phyloP scores from a whole-genome alignment of 2,113 vertebrate genomes.

The Pseudonaja textilis region DNA sequence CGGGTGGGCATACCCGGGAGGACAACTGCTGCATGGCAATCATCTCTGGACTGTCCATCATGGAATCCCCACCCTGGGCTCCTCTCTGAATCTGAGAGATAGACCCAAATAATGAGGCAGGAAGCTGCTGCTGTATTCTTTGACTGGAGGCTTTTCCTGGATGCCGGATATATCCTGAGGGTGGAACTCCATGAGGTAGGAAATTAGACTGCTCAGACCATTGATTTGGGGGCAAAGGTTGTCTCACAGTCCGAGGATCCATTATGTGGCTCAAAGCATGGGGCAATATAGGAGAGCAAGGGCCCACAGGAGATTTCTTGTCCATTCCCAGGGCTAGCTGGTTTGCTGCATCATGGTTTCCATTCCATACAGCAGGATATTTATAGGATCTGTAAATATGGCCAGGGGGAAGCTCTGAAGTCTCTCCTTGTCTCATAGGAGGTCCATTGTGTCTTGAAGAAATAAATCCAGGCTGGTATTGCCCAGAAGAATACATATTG shows the following conservation, averaged over 20 bases:
- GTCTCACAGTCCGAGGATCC: conserved; percentile 76
- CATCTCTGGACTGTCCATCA: conserved; percentile 99
- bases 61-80: conserved; percentile 82
- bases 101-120: conserved; percentile 58
- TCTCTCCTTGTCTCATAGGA: conserved; percentile 50
- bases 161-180: conserved; percentile 75
- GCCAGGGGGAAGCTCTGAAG: conserved; percentile 62
- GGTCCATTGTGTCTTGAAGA: conserved; percentile 72
- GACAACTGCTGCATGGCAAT: conserved; percentile 96
- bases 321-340: conserved; percentile 62
- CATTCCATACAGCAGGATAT: conserved; percentile 81
- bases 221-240: conserved; percentile 75
- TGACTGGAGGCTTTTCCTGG: conserved; percentile 67
- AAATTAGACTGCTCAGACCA: conserved; percentile 85
- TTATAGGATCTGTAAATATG: conserved; percentile 80
- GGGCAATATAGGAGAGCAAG: conserved; percentile 63
- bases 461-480: conserved; percentile 73
- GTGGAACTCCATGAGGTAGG: conserved; percentile 75
- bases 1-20: conserved; percentile 84
- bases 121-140: conserved; percentile 56
- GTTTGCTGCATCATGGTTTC: conserved; percentile 71
- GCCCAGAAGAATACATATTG: conserved; percentile 74
- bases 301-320: conserved; percentile 62
- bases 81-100: conserved; percentile 74
- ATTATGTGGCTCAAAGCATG: conserved; percentile 68